These are phyloP conservation scores for Xenopus laevis DNA, from an alignment of 2,113 vertebrate species.

Conservation along the genomic window DNA sequence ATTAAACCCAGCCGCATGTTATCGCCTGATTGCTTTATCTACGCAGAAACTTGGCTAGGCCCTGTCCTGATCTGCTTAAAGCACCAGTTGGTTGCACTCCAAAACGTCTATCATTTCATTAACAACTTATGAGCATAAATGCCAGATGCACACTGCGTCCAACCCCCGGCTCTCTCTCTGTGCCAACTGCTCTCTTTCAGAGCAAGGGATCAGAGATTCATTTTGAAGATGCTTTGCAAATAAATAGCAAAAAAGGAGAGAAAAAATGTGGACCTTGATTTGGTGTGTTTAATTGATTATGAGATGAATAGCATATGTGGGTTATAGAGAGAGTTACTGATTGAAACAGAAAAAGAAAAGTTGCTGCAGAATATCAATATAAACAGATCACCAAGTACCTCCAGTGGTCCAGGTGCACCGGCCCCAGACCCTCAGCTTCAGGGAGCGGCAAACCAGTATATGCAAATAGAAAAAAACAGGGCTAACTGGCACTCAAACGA, in stretches of 20 bases:
- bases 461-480: no score
- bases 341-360: no score
- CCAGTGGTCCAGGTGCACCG: no score
- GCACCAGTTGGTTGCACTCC: conserved; percentile 26
- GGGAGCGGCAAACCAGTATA: no score
- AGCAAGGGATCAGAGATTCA: not conserved
- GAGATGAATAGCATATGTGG: no score
- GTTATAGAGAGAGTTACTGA: no score
- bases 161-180: not conserved
- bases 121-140: not conserved
- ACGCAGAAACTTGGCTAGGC: conserved; percentile 29
- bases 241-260: not conserved
- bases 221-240: not conserved
- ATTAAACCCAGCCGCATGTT: conserved; percentile 24
- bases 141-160: not conserved
- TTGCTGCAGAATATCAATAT: no score
- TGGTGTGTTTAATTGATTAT: no score
- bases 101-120: conserved; percentile 36
- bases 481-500: no score
- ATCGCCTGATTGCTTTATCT: conserved; percentile 36
- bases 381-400: no score
- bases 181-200: not conserved
- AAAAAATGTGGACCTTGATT: no score
- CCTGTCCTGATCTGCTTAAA: conserved; percentile 15
- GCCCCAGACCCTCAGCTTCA: no score